Evolutionary conservation across 1,140 invertebrate species (phyloP), one percentile per base, ranked within the genome.

Genomic region (Solen grandis): DNA sequence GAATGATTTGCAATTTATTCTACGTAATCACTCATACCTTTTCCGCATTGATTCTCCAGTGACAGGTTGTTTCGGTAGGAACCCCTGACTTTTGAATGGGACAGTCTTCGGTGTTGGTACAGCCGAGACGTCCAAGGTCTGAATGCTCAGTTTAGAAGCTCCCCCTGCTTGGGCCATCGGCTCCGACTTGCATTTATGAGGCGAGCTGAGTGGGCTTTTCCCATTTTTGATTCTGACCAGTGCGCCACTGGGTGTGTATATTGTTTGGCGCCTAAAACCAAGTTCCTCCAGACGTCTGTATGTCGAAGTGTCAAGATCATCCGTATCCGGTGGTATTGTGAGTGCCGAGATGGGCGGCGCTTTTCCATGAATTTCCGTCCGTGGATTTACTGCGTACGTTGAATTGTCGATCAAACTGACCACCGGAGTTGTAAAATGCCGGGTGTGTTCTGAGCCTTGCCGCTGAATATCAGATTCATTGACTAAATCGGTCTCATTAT

Each of bases 341-440:
- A 19, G 41, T 10, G 41, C 8, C 19, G 8, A 10, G 19, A 46
- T 8, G 8, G 8, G 8, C 41, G 41, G 41, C 8, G 41, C 8
- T 19, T 46, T 8, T 8, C 41, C 19, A 46, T 46, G 8, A 46
- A 46, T 46, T 46, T 19, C 19, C 19, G 41, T 46, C 19, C 8
- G 41, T 46, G 19, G 19, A 46, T 46, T 10, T 8, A 46, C 41
- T 46, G 41, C 8, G 19, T 19, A 19, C 8, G 46, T 19, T 8
- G 65, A 14, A 29, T 54, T 33, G 22, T 57, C 52, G 4, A 59
- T 38, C 38, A 38, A 10, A 35, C 73, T 75, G 59, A 35, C 41
- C 5, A 57, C 41, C n/a, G 74, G 74, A 8, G 62, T 77, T 13
- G 74, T 77, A 38, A 77, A 77, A 41, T 77, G 74, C 33, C 62